Conservation (phyloP, 2,113 vertebrate genomes). For the Brienomyrus longianalis region DNA sequence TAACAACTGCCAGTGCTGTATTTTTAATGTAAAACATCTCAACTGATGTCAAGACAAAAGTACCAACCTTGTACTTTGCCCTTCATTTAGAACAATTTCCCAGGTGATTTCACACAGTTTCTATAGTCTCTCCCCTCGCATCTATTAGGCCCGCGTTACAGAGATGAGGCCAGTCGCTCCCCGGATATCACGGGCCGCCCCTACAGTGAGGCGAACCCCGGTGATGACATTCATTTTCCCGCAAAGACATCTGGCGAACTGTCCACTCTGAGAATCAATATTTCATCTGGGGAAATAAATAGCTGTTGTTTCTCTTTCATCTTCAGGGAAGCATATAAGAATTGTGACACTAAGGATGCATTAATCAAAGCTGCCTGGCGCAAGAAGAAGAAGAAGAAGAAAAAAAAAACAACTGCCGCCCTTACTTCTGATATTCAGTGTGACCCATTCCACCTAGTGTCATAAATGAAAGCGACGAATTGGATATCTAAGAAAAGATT, state of each 20-base stretch:
- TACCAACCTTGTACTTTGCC: slow-evolving; percentile 12
- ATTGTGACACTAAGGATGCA: slow-evolving; percentile 56
- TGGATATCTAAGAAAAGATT: slow-evolving; percentile 65
- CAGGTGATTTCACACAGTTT: slow-evolving; percentile 4
- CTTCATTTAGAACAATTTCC: slow-evolving; percentile 13
- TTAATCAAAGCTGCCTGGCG: slow-evolving; percentile 49
- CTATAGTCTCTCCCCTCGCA: background rate
- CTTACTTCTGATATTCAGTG: slow-evolving; percentile 44
- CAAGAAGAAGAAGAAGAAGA: background rate
- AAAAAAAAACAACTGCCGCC: slow-evolving; percentile 23
- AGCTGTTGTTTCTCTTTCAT: slow-evolving; percentile 71
- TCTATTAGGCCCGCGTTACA: background rate
- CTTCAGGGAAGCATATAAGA: slow-evolving; percentile 64
- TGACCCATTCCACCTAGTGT: slow-evolving; percentile 52
- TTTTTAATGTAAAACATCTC: slow-evolving; percentile 9
- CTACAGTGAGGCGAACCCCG: background rate
- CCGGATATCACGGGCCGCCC: background rate
- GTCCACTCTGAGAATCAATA: slow-evolving; percentile 64
- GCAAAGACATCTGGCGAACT: slow-evolving; percentile 57
- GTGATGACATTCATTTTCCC: slow-evolving; percentile 56
- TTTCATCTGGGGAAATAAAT: slow-evolving; percentile 72
- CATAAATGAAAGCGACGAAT: slow-evolving; percentile 48
- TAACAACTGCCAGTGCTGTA: background rate
- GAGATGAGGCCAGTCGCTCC: background rate
- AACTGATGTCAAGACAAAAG: slow-evolving; percentile 12